Evolutionary conservation across 2,113 vertebrate species (phyloP).

Genomic region (Sphaerodactylus townsendi): DNA sequence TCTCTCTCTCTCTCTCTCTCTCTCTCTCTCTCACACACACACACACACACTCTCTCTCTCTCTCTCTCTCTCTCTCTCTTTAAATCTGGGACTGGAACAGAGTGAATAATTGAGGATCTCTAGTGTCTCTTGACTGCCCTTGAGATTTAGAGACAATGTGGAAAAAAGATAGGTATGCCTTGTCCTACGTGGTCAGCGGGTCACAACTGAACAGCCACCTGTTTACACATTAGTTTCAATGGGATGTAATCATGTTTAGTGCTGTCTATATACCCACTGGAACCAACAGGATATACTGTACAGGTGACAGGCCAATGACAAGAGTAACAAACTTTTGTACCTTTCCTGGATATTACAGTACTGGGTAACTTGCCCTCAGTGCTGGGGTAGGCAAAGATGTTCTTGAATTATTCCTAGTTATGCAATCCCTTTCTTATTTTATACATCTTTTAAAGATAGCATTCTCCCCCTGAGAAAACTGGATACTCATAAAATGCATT

Average conservation of each 20-base stretch:
- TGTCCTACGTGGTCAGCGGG: not conserved
- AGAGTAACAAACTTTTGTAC: not conserved
- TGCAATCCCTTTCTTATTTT: not conserved
- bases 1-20: too few relatives aligned
- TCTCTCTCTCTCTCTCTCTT: too few relatives aligned
- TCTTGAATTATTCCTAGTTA: not conserved
- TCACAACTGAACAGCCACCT: not conserved
- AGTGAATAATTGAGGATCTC: too few relatives aligned
- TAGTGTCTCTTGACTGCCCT: too few relatives aligned
- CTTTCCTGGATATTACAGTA: too few relatives aligned
- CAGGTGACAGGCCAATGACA: too few relatives aligned
- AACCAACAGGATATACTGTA: not conserved
- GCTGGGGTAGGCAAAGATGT: not conserved
- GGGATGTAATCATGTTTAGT: not conserved
- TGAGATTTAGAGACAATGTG: not conserved
- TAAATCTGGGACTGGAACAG: too few relatives aligned
- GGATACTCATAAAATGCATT: not conserved
- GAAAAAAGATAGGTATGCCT: not conserved
- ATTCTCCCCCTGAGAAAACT: not conserved
- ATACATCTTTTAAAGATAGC: not conserved
- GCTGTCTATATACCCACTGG: not conserved
- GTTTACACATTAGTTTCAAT: not conserved
- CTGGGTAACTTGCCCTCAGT: not conserved
- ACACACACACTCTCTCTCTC: too few relatives aligned
- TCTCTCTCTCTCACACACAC: too few relatives aligned